phyloP scores from a whole-genome alignment of 2,797 vertebrate genomes.

The Liasis olivaceus region DNA sequence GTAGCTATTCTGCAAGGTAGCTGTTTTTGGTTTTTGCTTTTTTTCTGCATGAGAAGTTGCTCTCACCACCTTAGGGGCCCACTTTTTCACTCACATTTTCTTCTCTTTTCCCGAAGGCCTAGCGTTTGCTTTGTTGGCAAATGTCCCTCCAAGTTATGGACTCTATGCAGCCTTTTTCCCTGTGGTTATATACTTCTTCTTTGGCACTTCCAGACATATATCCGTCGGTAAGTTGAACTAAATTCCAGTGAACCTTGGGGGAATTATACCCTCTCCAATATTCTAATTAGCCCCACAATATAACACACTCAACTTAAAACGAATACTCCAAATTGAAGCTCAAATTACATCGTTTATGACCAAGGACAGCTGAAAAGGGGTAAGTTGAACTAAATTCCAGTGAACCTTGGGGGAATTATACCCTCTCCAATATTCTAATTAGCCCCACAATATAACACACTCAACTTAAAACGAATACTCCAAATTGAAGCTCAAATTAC shows the following conservation, averaged over 20 bases:
- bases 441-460: neutral
- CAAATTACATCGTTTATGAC: neutral
- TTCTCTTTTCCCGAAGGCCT: constrained; percentile 79
- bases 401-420: neutral
- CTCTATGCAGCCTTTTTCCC: constrained; percentile 95
- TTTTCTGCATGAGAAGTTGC: neutral
- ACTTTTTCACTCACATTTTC: constrained; percentile 10
- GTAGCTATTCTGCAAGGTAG: constrained; percentile 95
- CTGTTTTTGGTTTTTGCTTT: neutral
- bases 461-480: too few species aligned
- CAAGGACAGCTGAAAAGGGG: constrained; percentile 60
- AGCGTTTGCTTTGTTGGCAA: constrained; percentile 90
- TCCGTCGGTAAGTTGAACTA: constrained; percentile 86
- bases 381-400: constrained; percentile 71
- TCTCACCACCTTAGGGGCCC: neutral
- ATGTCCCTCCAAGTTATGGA: constrained; percentile 85
- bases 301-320: neutral
- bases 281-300: neutral
- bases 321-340: neutral
- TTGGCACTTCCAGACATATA: constrained; percentile 95
- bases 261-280: neutral
- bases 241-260: neutral
- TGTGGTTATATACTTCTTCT: constrained; percentile 86
- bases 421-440: neutral
- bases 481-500: neutral